Conservation (phyloP, 2,113 vertebrate species). For the Physeter macrocephalus region DNA sequence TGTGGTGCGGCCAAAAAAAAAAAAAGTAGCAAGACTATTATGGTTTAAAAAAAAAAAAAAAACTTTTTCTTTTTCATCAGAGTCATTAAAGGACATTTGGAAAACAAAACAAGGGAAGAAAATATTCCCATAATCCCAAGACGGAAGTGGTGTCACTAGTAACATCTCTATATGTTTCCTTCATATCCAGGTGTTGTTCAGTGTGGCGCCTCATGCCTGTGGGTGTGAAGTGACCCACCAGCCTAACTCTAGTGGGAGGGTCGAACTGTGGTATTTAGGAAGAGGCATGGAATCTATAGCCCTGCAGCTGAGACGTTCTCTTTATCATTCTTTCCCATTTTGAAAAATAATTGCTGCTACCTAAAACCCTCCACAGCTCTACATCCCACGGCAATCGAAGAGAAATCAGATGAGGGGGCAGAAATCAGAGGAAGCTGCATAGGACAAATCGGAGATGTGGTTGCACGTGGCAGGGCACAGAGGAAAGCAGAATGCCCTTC, state of each 20-base stretch:
- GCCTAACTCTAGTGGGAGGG: not conserved
- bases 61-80: not conserved
- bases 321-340: not conserved
- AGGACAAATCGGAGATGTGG: not conserved
- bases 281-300: not conserved
- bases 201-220: accelerated
- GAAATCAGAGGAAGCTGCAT: not conserved
- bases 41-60: not conserved
- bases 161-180: not conserved
- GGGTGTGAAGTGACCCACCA: not conserved
- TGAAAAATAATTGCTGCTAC: not conserved
- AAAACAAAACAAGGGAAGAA: not conserved
- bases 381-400: not conserved
- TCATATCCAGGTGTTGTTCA: not conserved
- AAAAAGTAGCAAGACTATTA: not conserved
- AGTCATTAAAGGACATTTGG: not conserved
- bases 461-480: accelerated
- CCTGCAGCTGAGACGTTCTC: not conserved
- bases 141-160: not conserved
- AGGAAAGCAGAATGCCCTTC: not conserved
- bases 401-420: not conserved
- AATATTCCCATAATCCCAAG: not conserved
- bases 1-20: too few species aligned
- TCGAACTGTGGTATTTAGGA: not conserved
- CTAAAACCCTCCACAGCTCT: not conserved